A percentile compares a stretch with the other conserved stretches of the same genome.
These are phyloP conservation scores for Psilopogon haemacephalus DNA, from an alignment of 2,113 vertebrate genomes.

Conservation along the genomic window DNA sequence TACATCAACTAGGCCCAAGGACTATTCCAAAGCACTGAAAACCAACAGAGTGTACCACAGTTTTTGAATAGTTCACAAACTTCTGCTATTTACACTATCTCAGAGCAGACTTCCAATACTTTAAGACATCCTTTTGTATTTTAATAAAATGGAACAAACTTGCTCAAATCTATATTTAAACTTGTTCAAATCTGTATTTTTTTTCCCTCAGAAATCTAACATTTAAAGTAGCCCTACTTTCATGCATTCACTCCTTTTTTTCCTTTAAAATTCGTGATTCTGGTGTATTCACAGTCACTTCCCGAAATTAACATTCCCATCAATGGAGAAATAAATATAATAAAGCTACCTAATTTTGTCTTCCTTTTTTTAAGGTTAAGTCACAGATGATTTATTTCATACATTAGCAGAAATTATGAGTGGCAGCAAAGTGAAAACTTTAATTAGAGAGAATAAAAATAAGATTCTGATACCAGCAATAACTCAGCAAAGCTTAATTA, in stretches of 20 bases:
- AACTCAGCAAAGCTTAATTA: neutral
- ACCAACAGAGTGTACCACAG: neutral
- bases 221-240: fast-evolving
- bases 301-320: neutral
- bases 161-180: too few relatives aligned
- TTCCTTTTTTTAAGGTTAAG: constrained; percentile 42
- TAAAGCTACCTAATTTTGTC: neutral
- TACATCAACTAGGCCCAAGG: neutral
- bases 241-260: neutral
- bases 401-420: constrained; percentile 1
- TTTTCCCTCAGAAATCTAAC: neutral
- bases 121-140: neutral
- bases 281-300: neutral
- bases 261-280: neutral
- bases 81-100: neutral
- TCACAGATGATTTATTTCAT: neutral
- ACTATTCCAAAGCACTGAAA: neutral
- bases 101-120: neutral
- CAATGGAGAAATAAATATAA: neutral
- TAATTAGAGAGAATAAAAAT: constrained; percentile 20
- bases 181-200: neutral
- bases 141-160: neutral
- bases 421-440: constrained; percentile 33
- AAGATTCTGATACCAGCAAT: neutral
- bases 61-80: neutral